Evolutionary conservation across 2,888 invertebrate species (phyloP).

Genomic region (Andrena bicolor): DNA sequence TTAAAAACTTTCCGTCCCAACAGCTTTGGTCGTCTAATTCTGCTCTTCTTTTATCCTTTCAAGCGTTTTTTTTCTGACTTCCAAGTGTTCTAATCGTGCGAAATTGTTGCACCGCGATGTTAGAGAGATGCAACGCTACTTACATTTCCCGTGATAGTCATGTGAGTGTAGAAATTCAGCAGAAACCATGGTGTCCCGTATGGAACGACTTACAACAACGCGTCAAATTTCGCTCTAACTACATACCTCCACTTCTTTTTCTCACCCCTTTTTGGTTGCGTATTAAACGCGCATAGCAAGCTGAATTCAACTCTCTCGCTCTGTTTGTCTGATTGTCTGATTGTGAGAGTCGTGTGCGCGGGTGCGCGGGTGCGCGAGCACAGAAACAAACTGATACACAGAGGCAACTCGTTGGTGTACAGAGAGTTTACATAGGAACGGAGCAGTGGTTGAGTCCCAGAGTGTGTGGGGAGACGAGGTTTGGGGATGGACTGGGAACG

Average conservation of each 20-base stretch:
- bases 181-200: too few relatives aligned
- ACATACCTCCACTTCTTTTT: conserved; percentile 28
- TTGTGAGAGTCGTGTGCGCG: not conserved
- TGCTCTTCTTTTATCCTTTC: too few relatives aligned
- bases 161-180: too few relatives aligned
- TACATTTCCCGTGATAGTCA: too few relatives aligned
- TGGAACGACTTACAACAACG: not conserved
- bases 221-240: conserved; percentile 39
- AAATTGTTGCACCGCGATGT: too few relatives aligned
- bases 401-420: conserved; percentile 26
- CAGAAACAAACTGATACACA: conserved; percentile 19
- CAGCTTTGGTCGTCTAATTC: too few relatives aligned
- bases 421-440: conserved; percentile 62
- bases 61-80: too few relatives aligned
- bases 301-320: conserved; percentile 67
- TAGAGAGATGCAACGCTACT: too few relatives aligned
- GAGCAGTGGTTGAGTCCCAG: conserved; percentile 45
- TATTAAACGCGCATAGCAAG: conserved; percentile 59
- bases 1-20: too few relatives aligned
- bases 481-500: conserved; percentile 34
- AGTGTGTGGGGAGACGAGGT: conserved; percentile 46
- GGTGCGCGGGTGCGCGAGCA: conserved; percentile 4
- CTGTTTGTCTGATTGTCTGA: conserved; percentile 5
- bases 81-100: too few relatives aligned
- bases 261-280: conserved; percentile 47